Evolutionary conservation across 2,113 vertebrate species (phyloP).

Genomic region (Zosterops japonicus): DNA sequence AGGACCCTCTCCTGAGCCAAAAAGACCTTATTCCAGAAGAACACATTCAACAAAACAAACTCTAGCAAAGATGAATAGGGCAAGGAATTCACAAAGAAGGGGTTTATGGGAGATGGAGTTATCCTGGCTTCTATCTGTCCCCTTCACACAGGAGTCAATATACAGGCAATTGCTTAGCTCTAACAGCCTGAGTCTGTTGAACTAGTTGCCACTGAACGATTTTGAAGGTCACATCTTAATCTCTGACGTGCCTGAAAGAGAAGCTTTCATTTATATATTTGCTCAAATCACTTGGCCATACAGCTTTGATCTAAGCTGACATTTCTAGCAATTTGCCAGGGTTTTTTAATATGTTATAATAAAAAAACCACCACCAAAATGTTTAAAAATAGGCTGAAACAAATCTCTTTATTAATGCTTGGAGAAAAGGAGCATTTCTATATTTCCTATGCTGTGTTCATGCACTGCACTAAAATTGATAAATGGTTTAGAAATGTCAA

Average conservation of each 20-base stretch:
- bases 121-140: background rate
- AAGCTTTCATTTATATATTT: conserved; percentile 5
- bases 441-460: background rate
- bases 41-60: background rate
- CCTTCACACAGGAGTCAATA: background rate
- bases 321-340: background rate
- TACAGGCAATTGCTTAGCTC: background rate
- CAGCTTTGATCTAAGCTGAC: background rate
- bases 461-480: background rate
- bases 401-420: background rate
- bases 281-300: background rate
- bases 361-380: background rate
- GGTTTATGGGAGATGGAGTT: background rate
- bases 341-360: background rate
- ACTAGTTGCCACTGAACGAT: background rate
- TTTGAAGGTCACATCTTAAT: background rate
- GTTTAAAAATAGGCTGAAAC: conserved; percentile 15
- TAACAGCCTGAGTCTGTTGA: background rate
- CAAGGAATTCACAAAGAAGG: background rate
- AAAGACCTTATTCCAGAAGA: background rate
- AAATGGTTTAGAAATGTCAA: background rate
- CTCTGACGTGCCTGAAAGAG: background rate
- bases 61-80: background rate
- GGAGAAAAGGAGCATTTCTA: background rate
- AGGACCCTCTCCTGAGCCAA: background rate